Base-by-base conservation (phyloP, 2,113 vertebrate genomes). In the Morone chrysops region DNA sequence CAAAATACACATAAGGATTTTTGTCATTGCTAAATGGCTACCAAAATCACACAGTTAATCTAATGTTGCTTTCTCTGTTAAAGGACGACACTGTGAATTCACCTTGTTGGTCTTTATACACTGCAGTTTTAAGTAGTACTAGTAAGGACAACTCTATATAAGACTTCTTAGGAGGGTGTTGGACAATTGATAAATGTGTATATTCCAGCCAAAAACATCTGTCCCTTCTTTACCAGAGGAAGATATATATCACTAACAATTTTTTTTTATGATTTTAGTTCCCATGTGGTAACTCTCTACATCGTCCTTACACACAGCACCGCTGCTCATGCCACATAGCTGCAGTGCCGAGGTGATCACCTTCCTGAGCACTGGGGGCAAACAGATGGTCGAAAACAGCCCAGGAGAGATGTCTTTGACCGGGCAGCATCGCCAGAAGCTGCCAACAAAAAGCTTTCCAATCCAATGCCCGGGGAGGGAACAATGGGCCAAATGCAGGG, bases 371-470 rank as follows among this genome's bases (percentile, higher is more conserved):
- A 59, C 80, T 12, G 0, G 63, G 83, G 79, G 70, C 71, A 65
- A 90, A 90, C 91, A 94, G 92, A 94, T 94, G 92, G 93, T 87
- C 71, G 45, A 87, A 84, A 88, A 77, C 87, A 81, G 75, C 75
- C 78, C 82, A 82, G 89, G 82, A 72, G 84, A 83, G 78, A 86
- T 38, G 14, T 69, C 82, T 91, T 87, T 90, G 89, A 91, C 73
- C 61, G 57, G 85, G 68, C 78, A 38, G 74, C 89, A 80, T 81
- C 72, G 38, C 74, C 69, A 22, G 71, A 83, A 78, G 88, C 87
- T 87, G 90, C 92, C 92, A 93, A 92, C 91, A 89, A 90, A 92
- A 84, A 92, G 75, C 85, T 85, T 87, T 92, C 80, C 85, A 87
- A 85, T 81, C 78, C 81, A 8, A 65, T 53, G 70, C 77, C 83